A percentile compares a stretch with the other conserved stretches of the same genome.
Evolutionary conservation across 2,888 invertebrate species (phyloP).

Genomic region (Tetanocera ferruginea): DNA sequence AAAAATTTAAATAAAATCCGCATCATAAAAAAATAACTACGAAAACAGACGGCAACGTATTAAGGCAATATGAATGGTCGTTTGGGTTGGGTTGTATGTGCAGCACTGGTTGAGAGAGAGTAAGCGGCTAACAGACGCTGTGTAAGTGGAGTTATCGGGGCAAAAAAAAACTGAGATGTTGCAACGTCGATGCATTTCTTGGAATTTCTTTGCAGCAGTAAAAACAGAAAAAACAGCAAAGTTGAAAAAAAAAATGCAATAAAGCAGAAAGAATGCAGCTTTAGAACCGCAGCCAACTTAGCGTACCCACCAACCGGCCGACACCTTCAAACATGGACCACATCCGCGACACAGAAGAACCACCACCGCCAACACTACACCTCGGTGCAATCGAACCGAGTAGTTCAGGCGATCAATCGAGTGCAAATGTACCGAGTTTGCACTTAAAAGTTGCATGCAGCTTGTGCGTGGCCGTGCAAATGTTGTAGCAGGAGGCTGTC

Average conservation of each 20-base stretch:
- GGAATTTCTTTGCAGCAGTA: conserved; percentile 28
- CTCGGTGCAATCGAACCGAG: not conserved
- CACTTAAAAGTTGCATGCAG: conserved; percentile 36
- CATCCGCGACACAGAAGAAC: not conserved
- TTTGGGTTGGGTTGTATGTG: not conserved
- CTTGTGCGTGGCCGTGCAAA: conserved; percentile 10
- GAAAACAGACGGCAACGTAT: not conserved
- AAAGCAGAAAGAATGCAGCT: conserved; percentile 29
- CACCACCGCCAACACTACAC: not conserved
- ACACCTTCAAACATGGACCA: not conserved
- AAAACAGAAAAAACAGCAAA: not conserved
- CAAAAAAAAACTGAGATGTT: conserved; percentile 22
- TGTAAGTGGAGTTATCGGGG: not conserved
- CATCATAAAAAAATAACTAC: not conserved
- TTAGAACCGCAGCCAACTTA: conserved; percentile 10
- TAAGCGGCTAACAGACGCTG: not conserved
- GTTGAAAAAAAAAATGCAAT: not conserved
- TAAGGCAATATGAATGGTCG: not conserved
- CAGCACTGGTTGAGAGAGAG: not conserved
- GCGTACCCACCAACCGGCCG: not conserved
- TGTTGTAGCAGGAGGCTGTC: conserved; percentile 16
- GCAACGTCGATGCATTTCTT: conserved; percentile 22
- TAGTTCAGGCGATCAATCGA: not conserved
- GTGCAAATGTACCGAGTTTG: conserved; percentile 37
- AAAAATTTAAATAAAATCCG: not conserved